Base-by-base conservation (phyloP, 2,113 vertebrate genomes). In the Gnathonemus longibarbis region DNA sequence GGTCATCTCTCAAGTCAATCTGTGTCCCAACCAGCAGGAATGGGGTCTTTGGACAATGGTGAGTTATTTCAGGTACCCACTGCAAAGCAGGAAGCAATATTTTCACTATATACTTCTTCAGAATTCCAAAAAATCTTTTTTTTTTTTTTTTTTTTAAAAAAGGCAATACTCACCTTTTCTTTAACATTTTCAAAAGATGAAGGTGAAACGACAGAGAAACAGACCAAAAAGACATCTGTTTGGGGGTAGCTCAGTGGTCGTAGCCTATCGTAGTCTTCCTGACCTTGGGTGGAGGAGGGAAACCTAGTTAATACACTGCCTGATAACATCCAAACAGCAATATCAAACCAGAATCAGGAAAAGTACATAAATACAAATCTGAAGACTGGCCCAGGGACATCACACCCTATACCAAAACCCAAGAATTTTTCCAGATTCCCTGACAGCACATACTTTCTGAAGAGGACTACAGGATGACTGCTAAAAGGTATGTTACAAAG, bases 171-270 rank as follows among this genome's bases (percentile, higher is more conserved):
- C 91, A 95, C 98, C 97, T 99, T 99, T 97, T 99, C 98, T 97
- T 99, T 99, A 95, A 99, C 98, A 93, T 99, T 99, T 98, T 99
- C 98, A 95, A 99, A 99, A 84, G 98, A 99, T 93, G 98, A 99
- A 84, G 98, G 98, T 84, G 98, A 99, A 88, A 99, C 98, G 84
- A 99, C 98, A 39, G 98, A 99, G 95, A 99, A 99, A 95, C 98
- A 99, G 94, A 99, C 98, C 88, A 99, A 97, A 95, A 99, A 99
- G 88, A 99, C 98, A 91, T 99, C 98, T 93, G 98, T 99, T 95
- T 99, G 98, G 89, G 98, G 98, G 93, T 99, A 99, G 95, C 98
- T 99, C 96, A 99, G 96, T 66, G 98, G 98, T 94, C 98, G 97
- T 97, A 99, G 97, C 96, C 98, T 97, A 96, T 99, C 98, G 70